These are phyloP conservation scores for Amblyopsis rosae DNA, from an alignment of 2,113 vertebrate species.

Conservation along the genomic window DNA sequence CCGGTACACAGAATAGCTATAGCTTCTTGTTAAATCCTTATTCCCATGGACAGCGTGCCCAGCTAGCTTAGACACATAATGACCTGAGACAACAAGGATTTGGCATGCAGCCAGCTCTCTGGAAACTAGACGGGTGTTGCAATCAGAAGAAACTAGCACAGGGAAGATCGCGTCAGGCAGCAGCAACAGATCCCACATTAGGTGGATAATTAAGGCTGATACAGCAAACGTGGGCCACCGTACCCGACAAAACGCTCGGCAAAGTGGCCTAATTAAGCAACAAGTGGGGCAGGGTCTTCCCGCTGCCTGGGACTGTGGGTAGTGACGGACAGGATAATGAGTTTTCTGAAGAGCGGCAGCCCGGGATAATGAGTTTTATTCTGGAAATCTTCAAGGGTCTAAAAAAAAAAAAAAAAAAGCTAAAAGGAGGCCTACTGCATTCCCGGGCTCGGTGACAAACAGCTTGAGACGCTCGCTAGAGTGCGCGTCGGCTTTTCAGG, in stretches of 20 bases:
- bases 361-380: conserved; percentile 81
- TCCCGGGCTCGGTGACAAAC: conserved; percentile 69
- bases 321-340: conserved; percentile 79
- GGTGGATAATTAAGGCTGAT: conserved; percentile 72
- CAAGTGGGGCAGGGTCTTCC: conserved; percentile 69
- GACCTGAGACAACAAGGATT: conserved; percentile 6
- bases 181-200: conserved; percentile 63
- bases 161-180: conserved; percentile 35
- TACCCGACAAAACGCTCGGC: conserved; percentile 58
- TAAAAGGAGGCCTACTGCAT: conserved; percentile 56
- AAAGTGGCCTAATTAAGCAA: conserved; percentile 77
- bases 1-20: not conserved
- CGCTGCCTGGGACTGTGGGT: conserved; percentile 63
- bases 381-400: conserved; percentile 65
- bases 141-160: conserved; percentile 29
- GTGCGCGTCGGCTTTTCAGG: conserved; percentile 51
- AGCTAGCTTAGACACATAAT: conserved; percentile 7
- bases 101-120: conserved; percentile 6
- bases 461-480: conserved; percentile 57
- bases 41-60: conserved; percentile 9
- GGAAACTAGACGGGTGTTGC: conserved; percentile 10
- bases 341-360: conserved; percentile 78
- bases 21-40: conserved; percentile 4
- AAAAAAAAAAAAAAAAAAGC: conserved; percentile 1
- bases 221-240: conserved; percentile 48